Percentiles rank a stretch among this genome's conserved stretches.
Conservation (phyloP, 1,140 invertebrate species). For the Gonatopus flavifemur region DNA sequence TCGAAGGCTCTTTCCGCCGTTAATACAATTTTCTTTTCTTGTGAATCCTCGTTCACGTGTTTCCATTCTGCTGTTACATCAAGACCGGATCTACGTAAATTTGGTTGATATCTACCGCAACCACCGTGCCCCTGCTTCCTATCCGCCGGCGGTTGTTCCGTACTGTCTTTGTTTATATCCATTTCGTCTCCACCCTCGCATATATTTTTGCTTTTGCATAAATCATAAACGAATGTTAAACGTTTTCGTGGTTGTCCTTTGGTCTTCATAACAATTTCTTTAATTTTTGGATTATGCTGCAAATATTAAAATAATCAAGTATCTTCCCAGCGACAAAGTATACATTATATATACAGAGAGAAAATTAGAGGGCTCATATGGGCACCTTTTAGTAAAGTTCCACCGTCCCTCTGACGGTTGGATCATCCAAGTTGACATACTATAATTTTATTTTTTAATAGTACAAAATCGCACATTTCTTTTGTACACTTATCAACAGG, state of each 20-base stretch:
- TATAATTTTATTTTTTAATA: too few species aligned
- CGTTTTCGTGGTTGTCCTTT: constrained; percentile 96
- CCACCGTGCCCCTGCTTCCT: constrained; percentile 88
- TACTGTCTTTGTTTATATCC: constrained; percentile 79
- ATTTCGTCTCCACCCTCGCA: constrained; percentile 99
- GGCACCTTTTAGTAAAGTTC: too few species aligned
- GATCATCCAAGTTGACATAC: too few species aligned
- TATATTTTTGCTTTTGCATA: constrained; percentile 97
- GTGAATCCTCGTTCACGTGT: constrained; percentile 95
- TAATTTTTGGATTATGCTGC: constrained; percentile 92
- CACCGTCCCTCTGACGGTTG: too few species aligned
- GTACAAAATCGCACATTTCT: too few species aligned
- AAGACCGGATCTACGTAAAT: constrained; percentile 82
- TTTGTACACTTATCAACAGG: too few species aligned
- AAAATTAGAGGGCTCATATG: too few species aligned
- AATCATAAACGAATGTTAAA: constrained; percentile 93
- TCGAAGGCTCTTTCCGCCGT: constrained; percentile 95
- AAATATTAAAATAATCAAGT: constrained; percentile 34
- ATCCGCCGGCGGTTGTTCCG: constrained; percentile 58
- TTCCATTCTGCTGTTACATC: constrained; percentile 98
- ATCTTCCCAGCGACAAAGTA: neutral
- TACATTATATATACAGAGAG: neutral
- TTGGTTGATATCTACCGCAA: constrained; percentile 97
- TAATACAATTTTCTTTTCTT: constrained; percentile 91
- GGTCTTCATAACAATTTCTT: constrained; percentile 95